phyloP scores from a whole-genome alignment of 2,888 invertebrate species.

The Latheticus oryzae region DNA sequence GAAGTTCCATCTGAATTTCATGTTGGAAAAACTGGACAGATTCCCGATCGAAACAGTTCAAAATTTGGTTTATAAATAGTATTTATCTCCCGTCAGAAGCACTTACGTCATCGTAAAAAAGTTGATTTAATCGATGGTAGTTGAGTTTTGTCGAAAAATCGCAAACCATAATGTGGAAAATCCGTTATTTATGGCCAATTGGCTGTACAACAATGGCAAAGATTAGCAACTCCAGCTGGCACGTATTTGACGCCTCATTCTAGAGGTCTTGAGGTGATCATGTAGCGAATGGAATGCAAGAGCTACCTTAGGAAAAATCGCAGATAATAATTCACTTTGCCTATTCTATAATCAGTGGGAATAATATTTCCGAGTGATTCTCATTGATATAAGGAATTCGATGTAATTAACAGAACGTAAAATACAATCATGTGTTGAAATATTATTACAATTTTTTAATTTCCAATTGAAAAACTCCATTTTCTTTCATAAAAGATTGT shows the following conservation, averaged over 20 bases:
- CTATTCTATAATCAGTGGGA: slow-evolving; percentile 40
- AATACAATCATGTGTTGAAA: no score
- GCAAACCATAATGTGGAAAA: not conserved
- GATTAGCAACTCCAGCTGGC: slow-evolving; percentile 43
- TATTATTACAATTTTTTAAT: no score
- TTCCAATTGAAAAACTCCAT: slow-evolving; percentile 4
- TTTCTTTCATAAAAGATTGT: slow-evolving; percentile 20
- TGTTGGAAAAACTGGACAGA: not conserved
- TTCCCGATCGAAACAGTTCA: not conserved
- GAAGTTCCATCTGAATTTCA: no score
- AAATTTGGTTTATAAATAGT: slow-evolving; percentile 3
- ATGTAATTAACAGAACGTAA: slow-evolving; percentile 15
- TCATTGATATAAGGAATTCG: slow-evolving; percentile 22
- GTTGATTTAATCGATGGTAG: slow-evolving; percentile 6
- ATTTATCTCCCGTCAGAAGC: slow-evolving; percentile 13
- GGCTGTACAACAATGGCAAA: slow-evolving; percentile 40
- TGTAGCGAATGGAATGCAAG: slow-evolving; percentile 45
- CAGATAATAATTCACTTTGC: slow-evolving; percentile 45
- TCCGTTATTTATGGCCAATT: slow-evolving; percentile 2
- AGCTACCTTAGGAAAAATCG: slow-evolving; percentile 41
- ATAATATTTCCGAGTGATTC: slow-evolving; percentile 25
- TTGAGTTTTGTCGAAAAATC: slow-evolving; percentile 1
- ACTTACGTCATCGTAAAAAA: slow-evolving; percentile 14
- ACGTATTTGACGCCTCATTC: slow-evolving; percentile 49
- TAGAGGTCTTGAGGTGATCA: slow-evolving; percentile 48